Conservation (phyloP, 1,140 invertebrate species). For the Hyphantria cunea region DNA sequence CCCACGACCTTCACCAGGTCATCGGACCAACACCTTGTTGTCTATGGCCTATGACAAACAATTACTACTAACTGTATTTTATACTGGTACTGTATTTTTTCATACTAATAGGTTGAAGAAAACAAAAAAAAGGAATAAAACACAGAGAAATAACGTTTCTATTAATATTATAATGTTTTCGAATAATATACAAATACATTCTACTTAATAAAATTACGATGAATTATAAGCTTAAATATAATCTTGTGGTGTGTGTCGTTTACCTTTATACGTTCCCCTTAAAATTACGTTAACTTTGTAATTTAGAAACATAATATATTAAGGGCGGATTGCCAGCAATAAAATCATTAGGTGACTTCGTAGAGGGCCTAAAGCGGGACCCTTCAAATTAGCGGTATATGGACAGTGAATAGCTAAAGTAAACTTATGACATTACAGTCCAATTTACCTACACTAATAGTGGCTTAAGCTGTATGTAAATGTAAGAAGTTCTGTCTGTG, state of each 20-base stretch:
- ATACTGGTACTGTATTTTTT: too few relatives aligned
- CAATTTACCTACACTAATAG: background rate
- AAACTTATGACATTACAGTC: background rate
- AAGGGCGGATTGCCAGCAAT: background rate
- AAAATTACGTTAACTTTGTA: background rate
- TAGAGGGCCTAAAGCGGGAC: background rate
- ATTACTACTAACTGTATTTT: too few relatives aligned
- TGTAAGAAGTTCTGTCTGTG: background rate
- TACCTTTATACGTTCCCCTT: background rate
- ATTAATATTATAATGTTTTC: too few relatives aligned
- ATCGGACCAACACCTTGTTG: too few relatives aligned
- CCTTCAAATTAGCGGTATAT: background rate
- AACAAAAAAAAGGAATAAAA: too few relatives aligned
- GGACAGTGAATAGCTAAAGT: background rate
- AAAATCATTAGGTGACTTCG: background rate
- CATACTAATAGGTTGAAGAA: too few relatives aligned
- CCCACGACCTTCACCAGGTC: too few relatives aligned
- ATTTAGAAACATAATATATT: background rate
- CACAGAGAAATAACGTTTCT: too few relatives aligned
- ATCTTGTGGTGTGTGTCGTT: background rate
- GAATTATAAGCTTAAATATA: background rate
- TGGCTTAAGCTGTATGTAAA: background rate
- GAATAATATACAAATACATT: background rate
- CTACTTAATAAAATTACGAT: background rate
- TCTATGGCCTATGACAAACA: too few relatives aligned